Conservation (phyloP, 2,888 invertebrate genomes). For the Chromoteleia sp. region DNA sequence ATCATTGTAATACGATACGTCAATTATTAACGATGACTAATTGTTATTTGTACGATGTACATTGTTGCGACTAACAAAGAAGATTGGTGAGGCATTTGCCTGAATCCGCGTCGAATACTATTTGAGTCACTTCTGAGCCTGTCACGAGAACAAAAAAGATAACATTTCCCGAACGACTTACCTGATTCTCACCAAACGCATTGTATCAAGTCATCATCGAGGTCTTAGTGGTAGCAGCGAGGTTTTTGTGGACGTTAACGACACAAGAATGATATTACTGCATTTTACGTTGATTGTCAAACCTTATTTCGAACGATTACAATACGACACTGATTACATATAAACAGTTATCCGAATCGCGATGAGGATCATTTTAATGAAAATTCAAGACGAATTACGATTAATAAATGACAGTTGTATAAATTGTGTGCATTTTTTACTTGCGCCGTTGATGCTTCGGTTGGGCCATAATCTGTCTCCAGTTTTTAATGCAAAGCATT, state of each 20-base stretch:
- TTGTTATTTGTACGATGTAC: conserved; percentile 61
- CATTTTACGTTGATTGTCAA: conserved; percentile 21
- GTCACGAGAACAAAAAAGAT: conserved; percentile 51
- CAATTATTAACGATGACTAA: conserved; percentile 68
- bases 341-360: not conserved
- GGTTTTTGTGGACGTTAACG: conserved; percentile 61
- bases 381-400: conserved; percentile 26
- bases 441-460: conserved; percentile 34
- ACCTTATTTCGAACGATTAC: conserved; percentile 34
- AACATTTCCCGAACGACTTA: conserved; percentile 73
- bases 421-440: conserved; percentile 57
- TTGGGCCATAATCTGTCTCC: conserved; percentile 20
- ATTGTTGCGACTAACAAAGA: conserved; percentile 40
- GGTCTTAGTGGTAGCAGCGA: conserved; percentile 67
- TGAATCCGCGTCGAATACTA: conserved; percentile 62
- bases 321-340: no score
- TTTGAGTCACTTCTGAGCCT: conserved; percentile 52
- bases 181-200: conserved; percentile 75
- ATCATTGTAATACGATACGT: conserved; percentile 65
- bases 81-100: conserved; percentile 55
- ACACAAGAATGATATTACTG: conserved; percentile 30
- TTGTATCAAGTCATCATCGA: conserved; percentile 75
- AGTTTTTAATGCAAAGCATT: conserved; percentile 14
- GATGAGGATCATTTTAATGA: conserved; percentile 3
- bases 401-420: conserved; percentile 43